Evolutionary conservation across 2,797 vertebrate genomes (phyloP).

Genomic region (Ibycter americanus): DNA sequence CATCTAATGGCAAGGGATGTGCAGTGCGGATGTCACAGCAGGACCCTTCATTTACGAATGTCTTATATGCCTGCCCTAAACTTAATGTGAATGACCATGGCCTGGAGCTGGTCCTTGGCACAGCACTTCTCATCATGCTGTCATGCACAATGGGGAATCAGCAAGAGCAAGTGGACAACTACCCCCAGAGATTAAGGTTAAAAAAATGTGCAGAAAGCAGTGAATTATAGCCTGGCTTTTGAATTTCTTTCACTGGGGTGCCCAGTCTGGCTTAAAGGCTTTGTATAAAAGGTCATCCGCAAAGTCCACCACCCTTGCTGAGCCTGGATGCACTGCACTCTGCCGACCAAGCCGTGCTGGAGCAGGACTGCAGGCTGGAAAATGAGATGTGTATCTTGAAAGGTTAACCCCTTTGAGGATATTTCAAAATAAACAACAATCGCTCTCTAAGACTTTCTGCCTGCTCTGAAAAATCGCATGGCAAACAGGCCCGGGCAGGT

Average conservation of each 20-base stretch:
- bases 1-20: background rate
- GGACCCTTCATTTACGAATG: background rate
- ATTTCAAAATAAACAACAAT: background rate
- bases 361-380: background rate
- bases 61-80: background rate
- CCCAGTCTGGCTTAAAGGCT: background rate
- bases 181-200: background rate
- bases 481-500: background rate
- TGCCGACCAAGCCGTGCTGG: background rate
- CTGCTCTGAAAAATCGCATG: background rate
- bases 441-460: background rate
- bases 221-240: background rate
- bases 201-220: background rate
- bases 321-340: background rate
- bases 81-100: background rate
- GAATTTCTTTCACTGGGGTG: background rate
- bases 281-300: background rate
- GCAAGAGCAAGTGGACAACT: background rate
- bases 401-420: background rate
- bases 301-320: accelerated
- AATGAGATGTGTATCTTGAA: background rate
- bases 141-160: accelerated
- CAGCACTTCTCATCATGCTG: background rate
- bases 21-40: accelerated
- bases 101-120: background rate